Percentiles rank a stretch among this genome's conserved stretches.
Evolutionary conservation across 2,888 invertebrate species (phyloP).

Genomic region (Andrena dorsata): DNA sequence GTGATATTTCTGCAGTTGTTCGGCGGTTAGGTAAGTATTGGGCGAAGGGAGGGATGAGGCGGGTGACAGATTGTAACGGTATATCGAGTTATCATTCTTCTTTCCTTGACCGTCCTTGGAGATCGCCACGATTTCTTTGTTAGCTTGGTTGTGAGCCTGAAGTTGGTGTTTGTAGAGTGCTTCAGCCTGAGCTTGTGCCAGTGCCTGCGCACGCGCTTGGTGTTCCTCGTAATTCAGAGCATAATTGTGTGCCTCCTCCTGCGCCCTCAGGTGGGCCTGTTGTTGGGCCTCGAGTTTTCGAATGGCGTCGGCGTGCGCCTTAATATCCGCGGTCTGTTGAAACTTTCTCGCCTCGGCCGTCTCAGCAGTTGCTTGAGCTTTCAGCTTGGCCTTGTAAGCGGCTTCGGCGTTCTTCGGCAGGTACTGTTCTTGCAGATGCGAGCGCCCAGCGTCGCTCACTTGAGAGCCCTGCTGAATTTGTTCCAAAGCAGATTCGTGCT

Average conservation of each 20-base stretch:
- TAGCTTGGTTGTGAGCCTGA: conserved; percentile 78
- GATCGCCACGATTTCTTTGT: conserved; percentile 78
- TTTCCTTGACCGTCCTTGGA: conserved; percentile 78
- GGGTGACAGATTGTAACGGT: background rate
- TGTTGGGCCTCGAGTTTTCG: conserved; percentile 81
- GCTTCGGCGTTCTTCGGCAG: conserved; percentile 79
- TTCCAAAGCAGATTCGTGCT: conserved; percentile 80
- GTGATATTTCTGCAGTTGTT: conserved; percentile 79
- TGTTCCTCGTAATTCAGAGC: conserved; percentile 82
- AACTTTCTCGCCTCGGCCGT: conserved; percentile 80
- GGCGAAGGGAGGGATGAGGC: conserved; percentile 69
- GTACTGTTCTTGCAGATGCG: conserved; percentile 77
- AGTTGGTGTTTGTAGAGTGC: conserved; percentile 81
- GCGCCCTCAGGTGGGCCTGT: conserved; percentile 80
- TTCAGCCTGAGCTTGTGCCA: conserved; percentile 82
- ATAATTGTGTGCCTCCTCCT: conserved; percentile 80
- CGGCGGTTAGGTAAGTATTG: conserved; percentile 78
- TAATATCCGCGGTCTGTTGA: conserved; percentile 82
- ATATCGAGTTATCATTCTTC: background rate
- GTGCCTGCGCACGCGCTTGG: conserved; percentile 81
- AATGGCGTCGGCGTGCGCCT: conserved; percentile 83
- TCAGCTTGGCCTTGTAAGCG: conserved; percentile 79
- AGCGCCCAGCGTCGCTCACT: conserved; percentile 82
- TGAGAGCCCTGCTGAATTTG: conserved; percentile 81
- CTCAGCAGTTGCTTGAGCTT: conserved; percentile 79